A percentile compares a stretch with the other conserved stretches of the same genome.
Evolutionary conservation across 2,888 invertebrate genomes (phyloP).

Genomic region (Machimus rusticus): DNA sequence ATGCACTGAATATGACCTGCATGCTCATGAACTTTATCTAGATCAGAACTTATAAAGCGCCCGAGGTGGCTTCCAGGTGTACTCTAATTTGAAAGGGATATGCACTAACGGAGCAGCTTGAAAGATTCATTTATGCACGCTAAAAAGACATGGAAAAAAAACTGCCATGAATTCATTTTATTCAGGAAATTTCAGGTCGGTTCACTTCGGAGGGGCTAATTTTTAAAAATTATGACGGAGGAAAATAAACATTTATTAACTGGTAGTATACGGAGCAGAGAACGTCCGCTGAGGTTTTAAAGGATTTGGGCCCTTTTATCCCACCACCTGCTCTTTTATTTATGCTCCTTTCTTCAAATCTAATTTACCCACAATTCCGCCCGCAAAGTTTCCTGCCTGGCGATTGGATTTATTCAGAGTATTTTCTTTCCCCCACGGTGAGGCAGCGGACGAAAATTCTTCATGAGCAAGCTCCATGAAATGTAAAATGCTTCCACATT

Average conservation of each 20-base stretch:
- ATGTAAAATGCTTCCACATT: not conserved
- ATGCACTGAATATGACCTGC: not conserved
- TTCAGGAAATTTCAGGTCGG: not conserved
- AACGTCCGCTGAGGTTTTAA: not conserved
- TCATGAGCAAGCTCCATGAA: not conserved
- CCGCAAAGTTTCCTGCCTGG: not conserved
- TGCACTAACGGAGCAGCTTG: not conserved
- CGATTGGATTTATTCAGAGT: not conserved
- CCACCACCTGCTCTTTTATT: not conserved
- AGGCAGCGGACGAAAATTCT: not conserved
- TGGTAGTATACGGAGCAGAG: not conserved
- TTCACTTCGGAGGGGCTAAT: not conserved
- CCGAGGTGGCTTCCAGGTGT: not conserved
- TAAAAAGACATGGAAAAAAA: not conserved
- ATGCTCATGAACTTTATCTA: slow-evolving; percentile 17
- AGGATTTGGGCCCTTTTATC: not conserved
- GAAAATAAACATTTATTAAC: not conserved
- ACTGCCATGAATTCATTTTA: not conserved
- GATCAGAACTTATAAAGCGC: slow-evolving; percentile 12
- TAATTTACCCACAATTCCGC: not conserved
- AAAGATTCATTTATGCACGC: not conserved
- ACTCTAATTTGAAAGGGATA: not conserved
- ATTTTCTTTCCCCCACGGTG: not conserved
- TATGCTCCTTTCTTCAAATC: not conserved
- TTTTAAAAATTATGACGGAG: not conserved